phyloP scores from a whole-genome alignment of 2,888 invertebrate genomes.

The Apamea sordens region DNA sequence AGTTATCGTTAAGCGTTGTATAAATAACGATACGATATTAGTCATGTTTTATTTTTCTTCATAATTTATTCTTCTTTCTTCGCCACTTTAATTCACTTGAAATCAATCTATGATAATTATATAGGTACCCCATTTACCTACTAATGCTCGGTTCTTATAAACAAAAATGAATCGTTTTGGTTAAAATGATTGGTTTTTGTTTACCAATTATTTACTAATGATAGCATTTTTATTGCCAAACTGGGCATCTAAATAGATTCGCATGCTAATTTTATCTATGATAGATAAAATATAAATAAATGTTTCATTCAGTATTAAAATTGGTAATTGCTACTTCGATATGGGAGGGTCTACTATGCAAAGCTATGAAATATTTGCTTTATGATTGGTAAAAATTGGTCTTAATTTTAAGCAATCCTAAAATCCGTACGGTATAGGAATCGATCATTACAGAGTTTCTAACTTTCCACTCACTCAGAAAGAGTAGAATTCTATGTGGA shows the following conservation, averaged over 20 bases:
- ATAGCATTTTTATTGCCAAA: not conserved
- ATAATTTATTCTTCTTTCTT: not conserved
- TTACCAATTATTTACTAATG: not conserved
- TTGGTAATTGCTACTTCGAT: not conserved
- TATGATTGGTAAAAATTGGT: not conserved
- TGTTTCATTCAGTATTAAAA: too few relatives aligned
- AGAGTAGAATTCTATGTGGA: not conserved
- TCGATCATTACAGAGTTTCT: not conserved
- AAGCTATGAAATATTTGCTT: not conserved
- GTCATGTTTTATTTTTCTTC: not conserved
- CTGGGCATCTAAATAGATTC: too few relatives aligned
- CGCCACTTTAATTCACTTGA: not conserved
- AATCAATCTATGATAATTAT: not conserved
- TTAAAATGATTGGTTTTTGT: too few relatives aligned
- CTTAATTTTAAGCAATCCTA: too few relatives aligned
- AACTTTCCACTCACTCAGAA: not conserved
- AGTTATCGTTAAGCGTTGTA: not conserved
- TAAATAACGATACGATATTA: not conserved
- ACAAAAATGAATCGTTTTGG: not conserved
- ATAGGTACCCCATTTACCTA: not conserved
- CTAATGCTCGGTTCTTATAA: not conserved
- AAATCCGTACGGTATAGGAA: too few relatives aligned
- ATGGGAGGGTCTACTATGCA: not conserved
- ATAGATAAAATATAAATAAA: too few relatives aligned
- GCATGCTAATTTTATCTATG: too few relatives aligned